These are phyloP conservation scores for Channa striata DNA, from an alignment of 2,797 vertebrate species.

Conservation along the genomic window DNA sequence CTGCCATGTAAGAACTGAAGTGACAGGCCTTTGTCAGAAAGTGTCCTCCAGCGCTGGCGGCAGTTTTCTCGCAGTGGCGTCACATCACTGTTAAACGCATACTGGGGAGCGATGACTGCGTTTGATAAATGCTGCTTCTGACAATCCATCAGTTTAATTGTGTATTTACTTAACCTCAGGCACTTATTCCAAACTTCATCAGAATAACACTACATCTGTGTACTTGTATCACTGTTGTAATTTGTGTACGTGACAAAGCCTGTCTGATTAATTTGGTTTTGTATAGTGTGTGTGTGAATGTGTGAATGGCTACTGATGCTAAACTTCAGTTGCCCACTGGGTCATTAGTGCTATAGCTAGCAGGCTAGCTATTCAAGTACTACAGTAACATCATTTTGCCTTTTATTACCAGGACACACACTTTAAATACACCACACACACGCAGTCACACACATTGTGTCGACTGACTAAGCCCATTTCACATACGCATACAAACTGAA, in stretches of 20 bases:
- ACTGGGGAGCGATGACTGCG: slow-evolving; percentile 30
- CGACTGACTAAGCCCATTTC: background rate
- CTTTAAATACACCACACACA: no score
- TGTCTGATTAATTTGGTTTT: slow-evolving; percentile 7
- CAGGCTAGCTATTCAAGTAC: background rate
- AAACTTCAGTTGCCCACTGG: background rate
- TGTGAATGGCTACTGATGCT: background rate
- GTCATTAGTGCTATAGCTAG: slow-evolving; percentile 6
- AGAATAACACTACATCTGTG: slow-evolving; percentile 5
- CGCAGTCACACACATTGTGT: background rate
- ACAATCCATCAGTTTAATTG: slow-evolving; percentile 65
- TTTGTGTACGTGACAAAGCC: slow-evolving; percentile 1
- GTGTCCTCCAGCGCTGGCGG: slow-evolving; percentile 31
- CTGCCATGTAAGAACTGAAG: slow-evolving; percentile 12
- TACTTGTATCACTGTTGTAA: background rate
- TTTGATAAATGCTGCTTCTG: slow-evolving; percentile 61
- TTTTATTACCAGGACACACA: slow-evolving; percentile 2
- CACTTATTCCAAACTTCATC: slow-evolving; percentile 35
- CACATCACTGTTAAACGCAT: slow-evolving; percentile 40
- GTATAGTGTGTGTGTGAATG: slow-evolving; percentile 1
- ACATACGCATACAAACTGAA: background rate
- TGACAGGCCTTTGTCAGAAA: slow-evolving; percentile 45
- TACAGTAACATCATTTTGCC: slow-evolving; percentile 3
- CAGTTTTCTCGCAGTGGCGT: slow-evolving; percentile 22
- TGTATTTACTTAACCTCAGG: slow-evolving; percentile 56